phyloP scores from a whole-genome alignment of 2,113 vertebrate species.

The Aegithalos caudatus region DNA sequence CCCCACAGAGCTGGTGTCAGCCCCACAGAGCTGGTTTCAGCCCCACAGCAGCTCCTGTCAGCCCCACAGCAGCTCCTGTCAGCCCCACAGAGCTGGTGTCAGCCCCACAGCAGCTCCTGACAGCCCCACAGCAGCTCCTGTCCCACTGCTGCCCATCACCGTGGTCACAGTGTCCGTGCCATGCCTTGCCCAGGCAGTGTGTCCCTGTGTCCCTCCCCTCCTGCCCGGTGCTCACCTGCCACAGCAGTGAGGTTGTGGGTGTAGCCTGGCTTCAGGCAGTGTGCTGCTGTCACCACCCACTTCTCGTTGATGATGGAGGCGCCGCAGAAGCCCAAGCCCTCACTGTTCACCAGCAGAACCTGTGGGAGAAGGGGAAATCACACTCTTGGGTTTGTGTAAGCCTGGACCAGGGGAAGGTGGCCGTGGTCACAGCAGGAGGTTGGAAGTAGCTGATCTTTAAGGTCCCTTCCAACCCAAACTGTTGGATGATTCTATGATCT shows the following conservation, averaged over 20 bases:
- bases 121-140: not conserved
- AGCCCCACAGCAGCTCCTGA: too few species aligned
- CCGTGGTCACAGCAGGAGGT: not conserved
- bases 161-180: fast-evolving
- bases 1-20: too few species aligned
- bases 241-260: conserved; percentile 52
- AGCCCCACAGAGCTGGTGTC: too few species aligned
- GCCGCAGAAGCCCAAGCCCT: conserved; percentile 78
- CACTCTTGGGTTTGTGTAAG: fast-evolving
- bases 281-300: conserved; percentile 92
- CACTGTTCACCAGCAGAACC: conserved; percentile 75
- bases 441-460: not conserved
- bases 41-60: too few species aligned
- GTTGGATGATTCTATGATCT: not conserved
- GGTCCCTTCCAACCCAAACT: not conserved
- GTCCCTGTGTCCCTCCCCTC: not conserved
- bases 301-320: conserved; percentile 81
- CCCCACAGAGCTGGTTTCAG: too few species aligned
- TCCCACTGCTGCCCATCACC: fast-evolving
- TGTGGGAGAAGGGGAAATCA: conserved; percentile 38
- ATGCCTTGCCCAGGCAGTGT: not conserved
- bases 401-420: not conserved
- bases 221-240: conserved; percentile 62
- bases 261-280: conserved; percentile 73
- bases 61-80: too few species aligned